These are phyloP conservation scores for Pogonocichla stellata DNA, from an alignment of 2,113 vertebrate genomes.

Conservation along the genomic window DNA sequence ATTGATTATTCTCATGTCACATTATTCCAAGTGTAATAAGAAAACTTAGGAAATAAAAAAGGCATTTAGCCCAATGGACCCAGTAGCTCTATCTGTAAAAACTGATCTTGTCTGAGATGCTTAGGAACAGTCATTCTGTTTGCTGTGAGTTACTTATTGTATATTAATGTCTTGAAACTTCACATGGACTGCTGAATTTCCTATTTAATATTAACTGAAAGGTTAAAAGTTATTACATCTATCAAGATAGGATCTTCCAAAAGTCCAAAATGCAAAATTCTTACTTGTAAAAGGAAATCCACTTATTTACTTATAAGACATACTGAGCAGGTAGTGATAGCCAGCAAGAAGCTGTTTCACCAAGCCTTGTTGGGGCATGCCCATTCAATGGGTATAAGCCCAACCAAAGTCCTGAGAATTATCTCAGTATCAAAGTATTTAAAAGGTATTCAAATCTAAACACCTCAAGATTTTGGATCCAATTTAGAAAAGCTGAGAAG, in stretches of 20 bases:
- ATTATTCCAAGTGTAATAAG: background rate
- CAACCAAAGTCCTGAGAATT: background rate
- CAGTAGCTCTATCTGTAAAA: background rate
- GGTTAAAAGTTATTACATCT: background rate
- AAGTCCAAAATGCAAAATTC: background rate
- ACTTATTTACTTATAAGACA: background rate
- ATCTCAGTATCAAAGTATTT: background rate
- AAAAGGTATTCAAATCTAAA: background rate
- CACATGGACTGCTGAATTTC: background rate
- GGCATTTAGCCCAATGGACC: background rate
- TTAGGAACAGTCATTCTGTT: background rate
- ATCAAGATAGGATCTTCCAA: background rate
- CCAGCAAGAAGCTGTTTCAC: background rate
- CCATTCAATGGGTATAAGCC: background rate
- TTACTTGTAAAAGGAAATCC: background rate
- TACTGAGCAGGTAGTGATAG: background rate
- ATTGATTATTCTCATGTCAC: background rate
- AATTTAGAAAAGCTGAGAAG: background rate
- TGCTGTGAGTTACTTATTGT: background rate
- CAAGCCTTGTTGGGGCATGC: background rate
- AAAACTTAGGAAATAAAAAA: background rate
- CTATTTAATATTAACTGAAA: background rate
- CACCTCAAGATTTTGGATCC: background rate
- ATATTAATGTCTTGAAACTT: background rate
- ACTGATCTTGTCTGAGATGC: background rate